These are phyloP conservation scores for Apis dorsata DNA, from an alignment of 1,140 invertebrate species.

Conservation along the genomic window DNA sequence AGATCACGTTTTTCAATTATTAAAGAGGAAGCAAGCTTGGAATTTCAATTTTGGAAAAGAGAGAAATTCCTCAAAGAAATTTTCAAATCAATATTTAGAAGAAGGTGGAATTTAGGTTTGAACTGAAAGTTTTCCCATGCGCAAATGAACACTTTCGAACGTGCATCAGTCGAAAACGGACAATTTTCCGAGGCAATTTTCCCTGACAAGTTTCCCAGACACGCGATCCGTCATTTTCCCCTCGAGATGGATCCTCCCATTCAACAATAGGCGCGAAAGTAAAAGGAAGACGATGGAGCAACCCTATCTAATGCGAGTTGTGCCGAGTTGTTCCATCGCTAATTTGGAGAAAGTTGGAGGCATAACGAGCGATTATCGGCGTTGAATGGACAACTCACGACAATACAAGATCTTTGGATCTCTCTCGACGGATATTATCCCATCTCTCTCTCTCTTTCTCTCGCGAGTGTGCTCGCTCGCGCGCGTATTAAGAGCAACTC, in stretches of 20 bases:
- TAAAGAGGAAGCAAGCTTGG: too few relatives aligned
- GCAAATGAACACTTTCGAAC: not conserved
- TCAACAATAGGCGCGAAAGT: conserved; percentile 73
- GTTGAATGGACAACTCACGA: conserved; percentile 54
- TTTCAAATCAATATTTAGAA: too few relatives aligned
- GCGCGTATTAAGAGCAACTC: conserved; percentile 43
- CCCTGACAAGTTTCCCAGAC: conserved; percentile 1
- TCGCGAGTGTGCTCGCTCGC: not conserved
- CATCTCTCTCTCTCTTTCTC: not conserved
- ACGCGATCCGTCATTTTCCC: conserved; percentile 37
- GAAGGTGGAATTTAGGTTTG: too few relatives aligned
- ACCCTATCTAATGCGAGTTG: conserved; percentile 69
- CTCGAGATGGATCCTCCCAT: conserved; percentile 15
- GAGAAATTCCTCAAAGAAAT: too few relatives aligned
- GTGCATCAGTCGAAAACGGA: not conserved
- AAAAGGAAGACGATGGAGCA: conserved; percentile 66
- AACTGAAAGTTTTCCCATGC: not conserved
- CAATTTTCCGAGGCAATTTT: conserved; percentile 11
- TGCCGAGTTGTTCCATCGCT: conserved; percentile 63
- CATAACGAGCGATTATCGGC: conserved; percentile 61
- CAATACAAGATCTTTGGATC: not conserved
- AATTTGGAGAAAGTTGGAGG: conserved; percentile 73
- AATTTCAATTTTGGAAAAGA: too few relatives aligned
- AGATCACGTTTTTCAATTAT: too few relatives aligned
- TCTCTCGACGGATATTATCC: conserved; percentile 1